Evolutionary conservation across 2,888 invertebrate genomes (phyloP), one percentile per base, ranked within the genome.

Genomic region (Campopleginae sp.): DNA sequence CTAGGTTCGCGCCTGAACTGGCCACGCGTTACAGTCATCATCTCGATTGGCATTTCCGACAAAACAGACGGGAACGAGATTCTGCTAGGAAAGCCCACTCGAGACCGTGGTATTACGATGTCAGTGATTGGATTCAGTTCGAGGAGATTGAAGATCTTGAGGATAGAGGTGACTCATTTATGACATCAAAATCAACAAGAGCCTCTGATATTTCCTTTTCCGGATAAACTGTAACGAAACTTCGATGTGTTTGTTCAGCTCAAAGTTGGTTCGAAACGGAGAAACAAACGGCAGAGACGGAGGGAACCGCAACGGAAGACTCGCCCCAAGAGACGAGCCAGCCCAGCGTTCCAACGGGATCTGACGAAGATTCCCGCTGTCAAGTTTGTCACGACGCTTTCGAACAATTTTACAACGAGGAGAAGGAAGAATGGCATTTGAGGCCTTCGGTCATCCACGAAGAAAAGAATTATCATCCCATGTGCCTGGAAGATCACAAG

Each of bases 41-140:
- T 94, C 95, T 99, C 84, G 99, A 99, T 94, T 99, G 99, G 99
- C 99, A 99, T 94, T 99, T 99, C 94, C 95, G 98, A 0, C 98
- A 98, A 94, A 99, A 99, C 94, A 95, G 98, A 1, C 95, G 97
- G 78, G 98, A 98, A 89, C 96, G 98, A 87, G 98, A 98, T 92
- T 97, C 97, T 0, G 96, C 97, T 0, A 95, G 98, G 14, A 96
- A 98, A 75, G 97, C 98, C 0, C 97, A 97, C 90, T 96, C 97
- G 42, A 95, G 99, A 3, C 96, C 96, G 90, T 99, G 98, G 98
- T 98, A 97, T 94, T 98, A 98, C 92, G 96, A 97, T 90, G 95
- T 97, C 42, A 95, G 96, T 81, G 98, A 98, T 94, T 99, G 99
- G 99, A 96, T 98, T 92, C 97, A 98, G 93, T 99, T 98, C 92